Percentiles rank a stretch among this genome's conserved stretches.
Evolutionary conservation across 1,140 invertebrate species (phyloP).

Genomic region (Bombus pascuorum): DNA sequence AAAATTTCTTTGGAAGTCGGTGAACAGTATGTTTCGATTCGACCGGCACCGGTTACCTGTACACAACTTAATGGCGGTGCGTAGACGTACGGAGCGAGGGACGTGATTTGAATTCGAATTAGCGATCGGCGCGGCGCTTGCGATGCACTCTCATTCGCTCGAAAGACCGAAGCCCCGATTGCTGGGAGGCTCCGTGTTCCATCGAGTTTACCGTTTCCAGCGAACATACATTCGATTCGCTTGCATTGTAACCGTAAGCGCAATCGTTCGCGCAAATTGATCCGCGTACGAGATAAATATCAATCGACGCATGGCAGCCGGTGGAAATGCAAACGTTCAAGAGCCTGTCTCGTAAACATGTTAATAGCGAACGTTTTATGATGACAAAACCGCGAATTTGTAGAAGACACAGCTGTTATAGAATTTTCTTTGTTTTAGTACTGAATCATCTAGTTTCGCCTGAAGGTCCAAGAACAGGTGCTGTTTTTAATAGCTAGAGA

Average conservation of each 20-base stretch:
- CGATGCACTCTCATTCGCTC: constrained; percentile 45
- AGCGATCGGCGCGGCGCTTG: constrained; percentile 31
- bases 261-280: constrained; percentile 50
- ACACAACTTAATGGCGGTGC: constrained; percentile 35
- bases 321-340: constrained; percentile 33
- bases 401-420: neutral
- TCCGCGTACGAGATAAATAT: constrained; percentile 44
- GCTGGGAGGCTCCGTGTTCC: neutral
- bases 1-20: neutral
- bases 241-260: constrained; percentile 29
- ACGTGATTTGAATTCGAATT: constrained; percentile 63
- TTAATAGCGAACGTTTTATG: neutral
- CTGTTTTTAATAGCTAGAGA: too few species aligned
- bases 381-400: neutral
- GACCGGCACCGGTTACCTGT: neutral
- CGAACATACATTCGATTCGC: neutral
- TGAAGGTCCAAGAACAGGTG: neutral
- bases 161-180: constrained; percentile 31
- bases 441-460: neutral
- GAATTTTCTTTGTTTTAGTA: neutral
- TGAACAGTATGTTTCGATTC: neutral
- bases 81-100: constrained; percentile 22
- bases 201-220: constrained; percentile 31
- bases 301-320: neutral
- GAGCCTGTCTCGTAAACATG: neutral